These are phyloP conservation scores for Prietella phreatophila DNA, from an alignment of 2,113 vertebrate species.

Conservation along the genomic window DNA sequence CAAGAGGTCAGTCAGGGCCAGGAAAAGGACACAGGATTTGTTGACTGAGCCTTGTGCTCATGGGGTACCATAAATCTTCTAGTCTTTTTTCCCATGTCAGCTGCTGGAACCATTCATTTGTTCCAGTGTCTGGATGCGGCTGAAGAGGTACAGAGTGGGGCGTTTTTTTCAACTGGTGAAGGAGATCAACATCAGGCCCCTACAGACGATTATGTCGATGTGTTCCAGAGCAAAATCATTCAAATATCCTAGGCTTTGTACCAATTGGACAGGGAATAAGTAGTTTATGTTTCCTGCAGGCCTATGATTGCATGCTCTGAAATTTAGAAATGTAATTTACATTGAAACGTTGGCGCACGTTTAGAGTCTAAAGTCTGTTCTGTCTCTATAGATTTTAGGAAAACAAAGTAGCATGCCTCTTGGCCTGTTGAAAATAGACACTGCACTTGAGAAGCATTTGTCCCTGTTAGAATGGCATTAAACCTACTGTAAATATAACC, in stretches of 20 bases:
- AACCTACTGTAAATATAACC: slow-evolving; percentile 23
- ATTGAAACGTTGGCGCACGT: slow-evolving; percentile 12
- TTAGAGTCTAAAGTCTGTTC: slow-evolving; percentile 20
- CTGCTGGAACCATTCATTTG: slow-evolving; percentile 47
- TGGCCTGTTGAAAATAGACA: slow-evolving; percentile 32
- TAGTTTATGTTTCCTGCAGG: slow-evolving; percentile 13
- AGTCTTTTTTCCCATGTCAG: slow-evolving; percentile 36
- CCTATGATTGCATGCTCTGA: neutral
- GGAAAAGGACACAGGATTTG: slow-evolving; percentile 3
- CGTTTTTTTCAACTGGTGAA: slow-evolving; percentile 7
- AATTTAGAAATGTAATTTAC: slow-evolving; percentile 13
- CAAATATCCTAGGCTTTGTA: slow-evolving; percentile 27
- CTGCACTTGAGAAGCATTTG: slow-evolving; percentile 36
- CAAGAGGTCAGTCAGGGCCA: slow-evolving; percentile 10
- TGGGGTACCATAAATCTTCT: slow-evolving; percentile 33
- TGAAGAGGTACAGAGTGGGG: slow-evolving; percentile 30
- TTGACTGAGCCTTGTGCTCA: slow-evolving; percentile 11
- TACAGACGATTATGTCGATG: slow-evolving; percentile 20
- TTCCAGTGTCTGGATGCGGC: slow-evolving; percentile 42
- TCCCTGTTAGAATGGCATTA: slow-evolving; percentile 17
- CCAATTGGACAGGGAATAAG: neutral
- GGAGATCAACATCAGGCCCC: slow-evolving; percentile 15
- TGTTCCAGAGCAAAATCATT: slow-evolving; percentile 32
- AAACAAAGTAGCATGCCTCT: neutral
- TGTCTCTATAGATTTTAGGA: slow-evolving; percentile 13